Evolutionary conservation across 2,797 vertebrate genomes (phyloP), one percentile per base, ranked within the genome.

Genomic region (Melanogrammus aeglefinus): DNA sequence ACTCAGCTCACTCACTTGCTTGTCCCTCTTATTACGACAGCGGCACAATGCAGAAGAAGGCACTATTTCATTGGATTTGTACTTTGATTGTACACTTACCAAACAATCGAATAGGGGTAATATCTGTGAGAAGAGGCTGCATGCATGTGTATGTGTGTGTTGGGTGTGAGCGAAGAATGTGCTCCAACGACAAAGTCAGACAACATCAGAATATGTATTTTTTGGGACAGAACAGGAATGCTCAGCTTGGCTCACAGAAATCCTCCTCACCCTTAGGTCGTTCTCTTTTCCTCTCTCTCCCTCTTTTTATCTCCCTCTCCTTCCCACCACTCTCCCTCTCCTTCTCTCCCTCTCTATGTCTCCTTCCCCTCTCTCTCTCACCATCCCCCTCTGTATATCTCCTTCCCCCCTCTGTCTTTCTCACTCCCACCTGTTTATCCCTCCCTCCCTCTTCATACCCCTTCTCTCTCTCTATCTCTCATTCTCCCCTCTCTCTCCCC

Each of bases 381-480:
- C 44, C 13, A 1, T 51, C 44, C 13, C 41, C 14, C 41, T 13
- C 41, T 44, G 12, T 16, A 13, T 44, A 2, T 44, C 41, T 16
- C 41, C 41, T 13, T 16, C 14, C 41, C 14, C 86, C 76, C 74
- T 16, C 77, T 77, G 66, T 73, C 78, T 79, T 81, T 69, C 57
- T 51, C 57, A 41, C 8, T 44, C 36, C 27, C 21, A 36, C 29
- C 24, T 44, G 6, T 77, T 12, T 71, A 12, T 44, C 41, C 16
- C 41, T 44, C 18, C 18, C 47, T 21, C 47, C 18, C 47, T 57
- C 18, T 57, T 18, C 5, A 6, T 44, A 44, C 12, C 47, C 47
- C 47, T 51, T 18, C 16, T 14, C 13, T 18, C 47, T 18, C 57
- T 24, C n/a, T 63, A 6, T 63, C 57, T 63, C 57, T 24, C 21